phyloP scores from a whole-genome alignment of 2,113 vertebrate genomes.

The Garra rufa region DNA sequence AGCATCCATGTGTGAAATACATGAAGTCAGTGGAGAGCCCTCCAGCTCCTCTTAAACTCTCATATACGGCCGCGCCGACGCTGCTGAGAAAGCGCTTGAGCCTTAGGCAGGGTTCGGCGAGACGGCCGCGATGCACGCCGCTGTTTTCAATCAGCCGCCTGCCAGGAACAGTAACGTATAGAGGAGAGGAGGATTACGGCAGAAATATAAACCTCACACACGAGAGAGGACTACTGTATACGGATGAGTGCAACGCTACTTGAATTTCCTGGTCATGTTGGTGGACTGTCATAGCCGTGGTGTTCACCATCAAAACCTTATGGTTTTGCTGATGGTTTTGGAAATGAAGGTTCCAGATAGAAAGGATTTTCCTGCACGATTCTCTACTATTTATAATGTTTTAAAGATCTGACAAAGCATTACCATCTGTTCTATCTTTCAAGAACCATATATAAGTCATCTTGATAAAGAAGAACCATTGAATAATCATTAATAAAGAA shows the following conservation, averaged over 20 bases:
- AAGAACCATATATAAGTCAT: neutral
- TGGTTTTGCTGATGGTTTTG: neutral
- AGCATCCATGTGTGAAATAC: constrained; percentile 65
- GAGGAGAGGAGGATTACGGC: neutral
- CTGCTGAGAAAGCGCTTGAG: constrained; percentile 55
- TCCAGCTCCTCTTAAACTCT: constrained; percentile 51
- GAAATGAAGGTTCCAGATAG: neutral
- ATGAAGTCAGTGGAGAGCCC: constrained; percentile 58
- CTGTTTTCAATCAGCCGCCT: constrained; percentile 70
- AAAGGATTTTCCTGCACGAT: neutral
- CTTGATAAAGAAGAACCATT: neutral
- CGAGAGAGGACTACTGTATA: neutral
- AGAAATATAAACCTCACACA: neutral
- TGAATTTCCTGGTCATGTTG: neutral
- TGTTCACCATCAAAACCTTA: neutral
- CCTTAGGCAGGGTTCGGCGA: constrained; percentile 48
- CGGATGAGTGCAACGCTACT: neutral
- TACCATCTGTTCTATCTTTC: neutral
- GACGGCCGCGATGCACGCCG: constrained; percentile 39
- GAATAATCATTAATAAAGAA: neutral
- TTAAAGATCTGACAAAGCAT: neutral
- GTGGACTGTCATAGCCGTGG: neutral
- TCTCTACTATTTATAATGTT: too few relatives aligned
- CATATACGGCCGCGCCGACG: constrained; percentile 54
- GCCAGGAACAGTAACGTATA: constrained; percentile 61